phyloP scores from a whole-genome alignment of 2,113 vertebrate genomes.

The Ariopsis seemanni region DNA sequence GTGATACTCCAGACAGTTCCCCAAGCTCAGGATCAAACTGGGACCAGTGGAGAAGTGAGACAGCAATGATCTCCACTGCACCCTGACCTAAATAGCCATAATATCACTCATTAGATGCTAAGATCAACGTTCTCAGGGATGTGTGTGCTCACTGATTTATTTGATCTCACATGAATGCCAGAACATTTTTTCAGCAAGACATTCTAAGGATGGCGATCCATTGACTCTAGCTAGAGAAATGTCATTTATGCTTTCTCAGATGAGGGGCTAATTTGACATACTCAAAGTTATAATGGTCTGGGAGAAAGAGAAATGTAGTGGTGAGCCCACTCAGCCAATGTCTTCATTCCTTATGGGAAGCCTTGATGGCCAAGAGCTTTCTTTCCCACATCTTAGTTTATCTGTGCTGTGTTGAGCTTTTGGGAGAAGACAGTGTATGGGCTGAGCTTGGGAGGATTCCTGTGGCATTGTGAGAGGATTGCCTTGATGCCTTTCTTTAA shows the following conservation, averaged over 20 bases:
- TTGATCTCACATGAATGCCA: neutral
- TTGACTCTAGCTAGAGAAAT: neutral
- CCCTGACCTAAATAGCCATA: neutral
- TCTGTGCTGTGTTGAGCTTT: neutral
- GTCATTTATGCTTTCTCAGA: slow-evolving; percentile 11
- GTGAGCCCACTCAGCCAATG: slow-evolving; percentile 6
- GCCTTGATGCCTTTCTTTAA: neutral
- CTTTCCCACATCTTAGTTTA: neutral
- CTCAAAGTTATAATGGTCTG: neutral
- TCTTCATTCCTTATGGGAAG: neutral
- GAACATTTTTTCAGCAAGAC: neutral
- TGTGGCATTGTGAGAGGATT: neutral
- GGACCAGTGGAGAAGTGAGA: neutral
- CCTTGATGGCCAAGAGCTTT: neutral
- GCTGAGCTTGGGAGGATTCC: neutral
- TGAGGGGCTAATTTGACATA: neutral
- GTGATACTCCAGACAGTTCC: neutral
- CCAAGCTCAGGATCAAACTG: neutral
- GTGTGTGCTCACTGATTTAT: neutral
- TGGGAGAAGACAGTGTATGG: neutral
- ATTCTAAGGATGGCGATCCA: neutral
- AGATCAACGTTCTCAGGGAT: neutral
- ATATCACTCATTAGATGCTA: neutral
- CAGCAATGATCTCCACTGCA: neutral
- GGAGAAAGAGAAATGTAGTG: slow-evolving; percentile 4